A percentile compares a stretch with the other conserved stretches of the same genome.
Evolutionary conservation across 30 jellyfish, hydroid and myxozoan species (phyloP).

Genomic region (Chironex yamaguchii): DNA sequence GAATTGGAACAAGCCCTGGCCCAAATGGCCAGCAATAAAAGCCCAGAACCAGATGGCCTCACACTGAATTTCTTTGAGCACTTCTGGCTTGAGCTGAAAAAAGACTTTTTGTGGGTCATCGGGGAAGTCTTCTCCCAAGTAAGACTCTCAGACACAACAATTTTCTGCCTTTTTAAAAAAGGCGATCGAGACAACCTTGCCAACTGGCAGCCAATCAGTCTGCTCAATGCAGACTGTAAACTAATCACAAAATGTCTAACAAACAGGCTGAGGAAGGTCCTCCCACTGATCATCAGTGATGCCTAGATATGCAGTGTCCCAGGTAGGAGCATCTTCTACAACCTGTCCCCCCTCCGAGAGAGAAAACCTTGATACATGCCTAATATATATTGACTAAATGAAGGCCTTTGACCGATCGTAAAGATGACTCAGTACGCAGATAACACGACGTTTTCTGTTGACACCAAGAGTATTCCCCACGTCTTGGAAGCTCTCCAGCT

Average conservation of each 20-base stretch:
- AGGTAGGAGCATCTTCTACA: slow-evolving; percentile 14
- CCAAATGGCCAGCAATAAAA: background rate
- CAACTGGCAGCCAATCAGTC: slow-evolving; percentile 66
- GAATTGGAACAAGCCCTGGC: no score
- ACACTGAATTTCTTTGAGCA: background rate
- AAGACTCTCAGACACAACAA: no score
- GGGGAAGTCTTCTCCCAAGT: no score
- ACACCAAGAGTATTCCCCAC: background rate
- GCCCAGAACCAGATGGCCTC: slow-evolving; percentile 17
- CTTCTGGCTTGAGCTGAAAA: background rate
- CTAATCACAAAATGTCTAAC: slow-evolving; percentile 40
- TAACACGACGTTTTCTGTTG: slow-evolving; percentile 15
- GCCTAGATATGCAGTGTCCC: slow-evolving; percentile 51
- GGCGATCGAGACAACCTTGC: slow-evolving; percentile 10
- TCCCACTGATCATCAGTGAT: slow-evolving; percentile 1
- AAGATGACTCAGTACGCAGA: slow-evolving; percentile 16
- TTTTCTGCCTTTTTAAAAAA: slow-evolving; percentile 27
- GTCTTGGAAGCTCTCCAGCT: background rate
- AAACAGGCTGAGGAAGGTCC: slow-evolving; percentile 19
- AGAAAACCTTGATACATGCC: no score
- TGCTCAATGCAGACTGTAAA: slow-evolving; percentile 35
- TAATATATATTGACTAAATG: no score
- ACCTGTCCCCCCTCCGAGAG: slow-evolving; percentile 15
- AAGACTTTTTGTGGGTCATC: background rate
- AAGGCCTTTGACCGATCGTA: no score